Evolutionary conservation across 2,797 vertebrate genomes (phyloP).

Genomic region (Sylvia borin): DNA sequence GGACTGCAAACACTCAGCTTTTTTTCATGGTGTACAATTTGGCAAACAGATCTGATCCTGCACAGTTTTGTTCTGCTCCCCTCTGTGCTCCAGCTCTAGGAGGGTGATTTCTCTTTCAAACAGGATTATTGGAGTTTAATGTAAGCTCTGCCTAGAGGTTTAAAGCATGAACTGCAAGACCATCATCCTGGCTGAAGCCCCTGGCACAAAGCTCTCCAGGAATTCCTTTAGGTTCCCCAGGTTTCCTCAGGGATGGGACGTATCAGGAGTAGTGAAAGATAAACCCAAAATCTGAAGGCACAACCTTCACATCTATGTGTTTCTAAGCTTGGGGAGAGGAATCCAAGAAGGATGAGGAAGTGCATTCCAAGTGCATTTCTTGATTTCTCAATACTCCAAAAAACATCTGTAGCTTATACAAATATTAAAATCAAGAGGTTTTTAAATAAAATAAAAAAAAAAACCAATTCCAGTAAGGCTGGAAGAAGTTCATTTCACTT

Average conservation of each 20-base stretch:
- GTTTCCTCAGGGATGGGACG: neutral
- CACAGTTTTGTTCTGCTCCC: neutral
- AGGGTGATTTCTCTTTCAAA: neutral
- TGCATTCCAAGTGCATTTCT: neutral
- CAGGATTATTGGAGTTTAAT: neutral
- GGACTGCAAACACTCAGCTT: neutral
- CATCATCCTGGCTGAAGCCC: neutral
- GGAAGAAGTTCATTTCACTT: neutral
- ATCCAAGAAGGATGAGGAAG: neutral
- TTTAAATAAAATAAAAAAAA: neutral
- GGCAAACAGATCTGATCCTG: neutral
- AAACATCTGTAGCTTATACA: neutral
- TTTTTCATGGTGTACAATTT: fast-evolving
- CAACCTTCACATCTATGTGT: neutral
- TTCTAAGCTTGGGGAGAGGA: neutral
- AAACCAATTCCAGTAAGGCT: neutral
- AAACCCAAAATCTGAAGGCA: neutral
- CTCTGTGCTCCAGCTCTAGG: neutral
- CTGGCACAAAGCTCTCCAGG: neutral
- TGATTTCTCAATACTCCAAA: neutral
- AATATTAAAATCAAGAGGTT: neutral
- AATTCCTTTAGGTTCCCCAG: neutral
- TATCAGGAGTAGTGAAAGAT: neutral
- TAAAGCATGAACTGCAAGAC: neutral
- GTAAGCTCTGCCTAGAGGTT: neutral